These are phyloP conservation scores for Cordilura impudica DNA, from an alignment of 2,888 invertebrate species.

Conservation along the genomic window DNA sequence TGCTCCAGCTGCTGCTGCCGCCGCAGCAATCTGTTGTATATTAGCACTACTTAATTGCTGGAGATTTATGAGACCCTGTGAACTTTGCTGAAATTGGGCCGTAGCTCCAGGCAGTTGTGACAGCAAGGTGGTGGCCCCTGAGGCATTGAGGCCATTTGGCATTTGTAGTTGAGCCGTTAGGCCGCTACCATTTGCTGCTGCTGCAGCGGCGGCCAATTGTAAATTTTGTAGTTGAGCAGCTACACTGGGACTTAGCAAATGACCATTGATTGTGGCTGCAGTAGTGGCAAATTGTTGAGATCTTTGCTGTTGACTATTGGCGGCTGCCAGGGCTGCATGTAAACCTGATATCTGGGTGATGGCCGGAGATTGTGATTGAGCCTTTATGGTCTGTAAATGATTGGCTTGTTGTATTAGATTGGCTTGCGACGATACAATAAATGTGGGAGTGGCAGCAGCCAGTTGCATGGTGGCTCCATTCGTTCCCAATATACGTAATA, in stretches of 20 bases:
- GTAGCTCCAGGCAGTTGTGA: slow-evolving; percentile 74
- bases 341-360: slow-evolving; percentile 75
- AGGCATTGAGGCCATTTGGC: slow-evolving; percentile 77
- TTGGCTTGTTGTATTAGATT: slow-evolving; percentile 78
- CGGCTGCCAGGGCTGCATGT: slow-evolving; percentile 73
- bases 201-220: slow-evolving; percentile 74
- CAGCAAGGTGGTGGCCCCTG: slow-evolving; percentile 67
- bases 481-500: slow-evolving; percentile 81
- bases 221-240: slow-evolving; percentile 77
- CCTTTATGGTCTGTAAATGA: slow-evolving; percentile 77
- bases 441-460: slow-evolving; percentile 79
- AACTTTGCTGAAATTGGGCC: slow-evolving; percentile 76
- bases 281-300: slow-evolving; percentile 76
- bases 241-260: slow-evolving; percentile 76
- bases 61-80: slow-evolving; percentile 74
- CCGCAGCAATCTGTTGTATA: slow-evolving; percentile 74
- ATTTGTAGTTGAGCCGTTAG: slow-evolving; percentile 77
- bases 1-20: slow-evolving; percentile 72
- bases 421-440: slow-evolving; percentile 78
- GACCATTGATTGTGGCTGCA: slow-evolving; percentile 75
- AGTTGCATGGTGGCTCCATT: slow-evolving; percentile 82
- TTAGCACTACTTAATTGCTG: slow-evolving; percentile 76
- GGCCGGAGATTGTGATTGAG: slow-evolving; percentile 68
- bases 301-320: slow-evolving; percentile 72
- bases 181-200: slow-evolving; percentile 72